These are phyloP conservation scores for Oasisia sp. DNA, from an alignment of 2,888 invertebrate species.

Conservation along the genomic window DNA sequence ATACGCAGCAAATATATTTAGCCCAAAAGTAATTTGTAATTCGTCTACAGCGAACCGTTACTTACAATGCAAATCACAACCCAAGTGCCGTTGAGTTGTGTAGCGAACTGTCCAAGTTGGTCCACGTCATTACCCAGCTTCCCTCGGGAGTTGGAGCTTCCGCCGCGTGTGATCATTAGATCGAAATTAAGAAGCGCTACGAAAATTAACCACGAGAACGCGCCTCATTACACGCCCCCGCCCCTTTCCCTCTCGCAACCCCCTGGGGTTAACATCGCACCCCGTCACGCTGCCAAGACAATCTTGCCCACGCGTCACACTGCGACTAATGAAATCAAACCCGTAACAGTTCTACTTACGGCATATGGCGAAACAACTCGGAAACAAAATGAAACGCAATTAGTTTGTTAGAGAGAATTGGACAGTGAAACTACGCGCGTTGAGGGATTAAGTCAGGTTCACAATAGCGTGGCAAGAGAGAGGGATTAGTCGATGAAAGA, in stretches of 20 bases:
- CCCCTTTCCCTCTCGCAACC: neutral
- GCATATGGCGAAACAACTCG: slow-evolving; percentile 1
- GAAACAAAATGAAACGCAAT: neutral
- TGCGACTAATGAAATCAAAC: neutral
- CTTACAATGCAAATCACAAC: neutral
- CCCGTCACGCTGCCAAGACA: neutral
- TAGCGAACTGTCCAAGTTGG: neutral
- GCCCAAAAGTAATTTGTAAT: no score
- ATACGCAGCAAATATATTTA: neutral
- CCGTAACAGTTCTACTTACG: neutral
- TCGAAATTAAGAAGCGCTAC: neutral
- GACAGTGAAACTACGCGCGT: neutral
- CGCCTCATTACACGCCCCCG: neutral
- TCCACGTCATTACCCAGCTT: neutral
- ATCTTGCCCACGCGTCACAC: neutral
- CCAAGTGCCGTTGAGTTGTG: neutral
- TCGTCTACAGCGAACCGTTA: neutral
- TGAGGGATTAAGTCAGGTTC: neutral
- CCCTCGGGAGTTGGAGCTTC: neutral
- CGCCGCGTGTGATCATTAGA: neutral
- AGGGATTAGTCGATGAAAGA: slow-evolving; percentile 2
- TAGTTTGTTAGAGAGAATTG: neutral
- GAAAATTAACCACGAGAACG: neutral
- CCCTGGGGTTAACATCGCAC: neutral
- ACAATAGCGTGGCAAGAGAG: neutral